phyloP scores from a whole-genome alignment of 2,797 vertebrate species.

The Melanotaenia trifasciata region DNA sequence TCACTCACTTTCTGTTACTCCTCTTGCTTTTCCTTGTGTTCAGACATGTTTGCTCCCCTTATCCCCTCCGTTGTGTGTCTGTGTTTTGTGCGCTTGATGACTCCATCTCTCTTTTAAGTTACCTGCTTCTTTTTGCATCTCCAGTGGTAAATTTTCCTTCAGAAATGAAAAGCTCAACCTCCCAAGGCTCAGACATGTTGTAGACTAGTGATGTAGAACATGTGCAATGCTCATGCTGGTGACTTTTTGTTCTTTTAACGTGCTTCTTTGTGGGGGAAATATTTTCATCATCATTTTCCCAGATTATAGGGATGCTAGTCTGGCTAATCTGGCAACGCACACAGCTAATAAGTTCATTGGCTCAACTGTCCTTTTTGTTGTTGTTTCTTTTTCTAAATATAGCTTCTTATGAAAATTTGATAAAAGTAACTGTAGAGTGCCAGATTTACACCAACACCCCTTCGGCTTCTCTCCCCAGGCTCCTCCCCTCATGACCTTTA shows the following conservation, averaged over 20 bases:
- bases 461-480: slow-evolving; percentile 47
- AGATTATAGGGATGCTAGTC: slow-evolving; percentile 56
- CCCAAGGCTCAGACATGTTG: slow-evolving; percentile 55
- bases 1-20: slow-evolving; percentile 74
- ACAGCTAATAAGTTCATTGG: slow-evolving; percentile 54
- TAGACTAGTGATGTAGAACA: slow-evolving; percentile 63
- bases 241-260: slow-evolving; percentile 66
- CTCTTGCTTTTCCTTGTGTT: slow-evolving; percentile 61
- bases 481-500: slow-evolving; percentile 51
- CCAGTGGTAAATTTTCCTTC: slow-evolving; percentile 59
- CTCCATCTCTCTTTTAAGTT: slow-evolving; percentile 69
- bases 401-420: slow-evolving; percentile 38
- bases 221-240: slow-evolving; percentile 72
- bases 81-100: slow-evolving; percentile 76
- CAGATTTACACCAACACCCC: slow-evolving; percentile 51
- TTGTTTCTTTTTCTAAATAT: slow-evolving; percentile 7
- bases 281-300: slow-evolving; percentile 37
- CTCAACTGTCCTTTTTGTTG: slow-evolving; percentile 25
- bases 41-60: slow-evolving; percentile 55
- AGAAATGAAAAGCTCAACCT: slow-evolving; percentile 48
- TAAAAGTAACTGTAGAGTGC: slow-evolving; percentile 45
- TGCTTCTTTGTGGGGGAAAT: slow-evolving; percentile 58
- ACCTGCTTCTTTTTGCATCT: slow-evolving; percentile 67
- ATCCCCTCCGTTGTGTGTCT: slow-evolving; percentile 67
- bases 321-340: slow-evolving; percentile 53